phyloP scores from a whole-genome alignment of 2,797 vertebrate genomes.

The Eupleurogrammus muticus region DNA sequence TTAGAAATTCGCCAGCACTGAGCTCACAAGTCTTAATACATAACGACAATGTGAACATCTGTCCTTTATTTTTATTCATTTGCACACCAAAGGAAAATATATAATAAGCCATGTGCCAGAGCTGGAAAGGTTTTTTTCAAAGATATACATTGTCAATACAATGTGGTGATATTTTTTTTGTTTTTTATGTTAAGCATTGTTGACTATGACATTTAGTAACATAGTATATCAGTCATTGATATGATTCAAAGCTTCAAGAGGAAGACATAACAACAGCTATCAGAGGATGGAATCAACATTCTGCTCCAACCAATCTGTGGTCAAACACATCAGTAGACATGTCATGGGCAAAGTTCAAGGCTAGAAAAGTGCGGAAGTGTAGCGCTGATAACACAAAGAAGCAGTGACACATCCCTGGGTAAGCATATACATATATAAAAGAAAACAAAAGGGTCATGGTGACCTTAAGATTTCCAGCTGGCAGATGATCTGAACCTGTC shows the following conservation, averaged over 20 bases:
- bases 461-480: neutral
- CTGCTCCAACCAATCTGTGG: constrained; percentile 18
- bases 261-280: neutral
- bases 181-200: no score
- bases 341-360: constrained; percentile 67
- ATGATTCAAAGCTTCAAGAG: neutral
- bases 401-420: neutral
- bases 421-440: constrained; percentile 18
- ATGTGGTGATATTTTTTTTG: no score
- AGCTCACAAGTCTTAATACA: neutral
- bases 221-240: neutral
- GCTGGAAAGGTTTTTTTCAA: neutral
- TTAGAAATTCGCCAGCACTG: constrained; percentile 33
- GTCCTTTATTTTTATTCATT: neutral
- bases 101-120: neutral
- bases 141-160: neutral
- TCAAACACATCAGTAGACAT: constrained; percentile 5
- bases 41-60: neutral
- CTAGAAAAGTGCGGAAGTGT: constrained; percentile 28
- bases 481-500: neutral
- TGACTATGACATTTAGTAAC: neutral
- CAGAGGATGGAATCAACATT: neutral
- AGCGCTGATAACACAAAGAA: constrained; percentile 48
- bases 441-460: neutral
- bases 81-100: neutral